A percentile compares a stretch with the other conserved stretches of the same genome.
phyloP scores from a whole-genome alignment of 2,888 invertebrate genomes.

The Drosophila anomelani region DNA sequence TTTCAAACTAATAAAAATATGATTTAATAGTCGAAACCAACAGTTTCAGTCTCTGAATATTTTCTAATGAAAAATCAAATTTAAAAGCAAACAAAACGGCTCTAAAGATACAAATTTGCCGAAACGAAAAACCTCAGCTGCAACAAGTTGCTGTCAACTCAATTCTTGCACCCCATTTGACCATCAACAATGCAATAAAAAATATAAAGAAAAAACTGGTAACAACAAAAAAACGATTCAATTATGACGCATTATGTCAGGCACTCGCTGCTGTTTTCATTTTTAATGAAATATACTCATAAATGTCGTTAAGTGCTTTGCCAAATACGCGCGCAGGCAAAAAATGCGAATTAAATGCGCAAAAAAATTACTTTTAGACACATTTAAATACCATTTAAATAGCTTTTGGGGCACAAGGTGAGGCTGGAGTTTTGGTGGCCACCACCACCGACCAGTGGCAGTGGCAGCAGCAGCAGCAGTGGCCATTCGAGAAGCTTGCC shows the following conservation, averaged over 20 bases:
- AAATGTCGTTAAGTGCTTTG: constrained; percentile 56
- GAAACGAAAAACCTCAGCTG: neutral
- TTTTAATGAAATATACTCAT: constrained; percentile 62
- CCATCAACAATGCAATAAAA: constrained; percentile 30
- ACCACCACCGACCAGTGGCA: constrained; percentile 31
- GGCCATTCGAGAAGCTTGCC: constrained; percentile 40
- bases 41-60: neutral
- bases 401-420: constrained; percentile 78
- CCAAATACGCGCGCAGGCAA: constrained; percentile 26
- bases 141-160: constrained; percentile 44
- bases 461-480: constrained; percentile 8
- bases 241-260: constrained; percentile 62
- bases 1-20: neutral
- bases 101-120: neutral
- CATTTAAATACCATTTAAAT: constrained; percentile 82
- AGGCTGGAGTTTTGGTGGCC: constrained; percentile 58
- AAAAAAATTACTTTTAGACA: constrained; percentile 78
- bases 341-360: constrained; percentile 66
- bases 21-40: neutral
- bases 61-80: neutral
- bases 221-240: constrained; percentile 24
- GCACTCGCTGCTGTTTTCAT: constrained; percentile 51
- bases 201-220: constrained; percentile 9
- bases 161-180: constrained; percentile 22
- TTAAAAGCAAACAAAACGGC: neutral